These are phyloP conservation scores for Lysiphlebus fabarum DNA, from an alignment of 1,140 invertebrate species.

Conservation along the genomic window DNA sequence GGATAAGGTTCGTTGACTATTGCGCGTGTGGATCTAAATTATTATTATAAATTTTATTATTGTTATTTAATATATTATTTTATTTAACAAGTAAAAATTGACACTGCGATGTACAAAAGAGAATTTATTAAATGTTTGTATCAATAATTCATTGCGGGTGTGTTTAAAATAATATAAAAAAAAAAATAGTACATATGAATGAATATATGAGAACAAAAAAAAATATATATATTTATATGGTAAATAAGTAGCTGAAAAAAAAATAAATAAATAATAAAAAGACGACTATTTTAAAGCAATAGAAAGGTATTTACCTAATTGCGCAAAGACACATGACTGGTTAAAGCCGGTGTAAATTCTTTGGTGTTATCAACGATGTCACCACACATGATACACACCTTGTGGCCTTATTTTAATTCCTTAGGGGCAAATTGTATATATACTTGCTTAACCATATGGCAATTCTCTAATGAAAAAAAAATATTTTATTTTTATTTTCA, in stretches of 20 bases:
- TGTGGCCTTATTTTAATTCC: conserved; percentile 29
- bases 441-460: background rate
- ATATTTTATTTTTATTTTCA: background rate
- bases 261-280: background rate
- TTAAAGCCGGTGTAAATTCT: conserved; percentile 24
- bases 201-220: no score
- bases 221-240: no score
- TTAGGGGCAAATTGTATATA: background rate
- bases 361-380: conserved; percentile 24
- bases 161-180: background rate
- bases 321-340: conserved; percentile 28
- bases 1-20: conserved; percentile 20
- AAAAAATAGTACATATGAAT: no score
- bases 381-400: conserved; percentile 22
- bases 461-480: conserved; percentile 16
- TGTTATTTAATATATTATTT: background rate
- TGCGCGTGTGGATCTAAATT: conserved; percentile 9
- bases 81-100: conserved; percentile 14
- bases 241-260: no score
- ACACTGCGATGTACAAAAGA: conserved; percentile 23
- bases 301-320: conserved; percentile 31
- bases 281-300: conserved; percentile 19
- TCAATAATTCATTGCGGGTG: conserved; percentile 22
- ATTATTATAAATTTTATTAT: background rate
- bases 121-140: conserved; percentile 23